Evolutionary conservation across 2,797 vertebrate species (phyloP).

Genomic region (Periparus ater): DNA sequence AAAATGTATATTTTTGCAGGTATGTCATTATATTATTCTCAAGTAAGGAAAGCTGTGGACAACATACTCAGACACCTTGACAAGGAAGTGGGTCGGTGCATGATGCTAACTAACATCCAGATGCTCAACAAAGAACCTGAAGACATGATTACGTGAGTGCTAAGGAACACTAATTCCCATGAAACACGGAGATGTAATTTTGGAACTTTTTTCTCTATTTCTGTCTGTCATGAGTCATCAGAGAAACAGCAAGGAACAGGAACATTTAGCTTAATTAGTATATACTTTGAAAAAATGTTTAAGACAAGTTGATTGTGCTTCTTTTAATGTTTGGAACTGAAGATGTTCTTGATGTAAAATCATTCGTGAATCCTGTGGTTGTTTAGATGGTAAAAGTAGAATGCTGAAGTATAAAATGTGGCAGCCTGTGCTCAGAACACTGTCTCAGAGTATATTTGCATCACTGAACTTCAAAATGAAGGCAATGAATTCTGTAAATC

Average conservation of each 20-base stretch:
- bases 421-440: neutral
- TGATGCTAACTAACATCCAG: conserved; percentile 98
- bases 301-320: neutral
- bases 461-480: neutral
- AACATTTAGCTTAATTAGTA: neutral
- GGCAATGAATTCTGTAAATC: neutral
- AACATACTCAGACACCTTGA: conserved; percentile 96
- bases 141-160: conserved; percentile 98
- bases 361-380: neutral
- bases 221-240: neutral
- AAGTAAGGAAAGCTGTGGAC: conserved; percentile 96
- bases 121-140: conserved; percentile 99
- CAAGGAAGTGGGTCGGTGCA: conserved; percentile 98
- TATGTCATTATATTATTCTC: conserved; percentile 97
- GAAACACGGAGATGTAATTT: neutral
- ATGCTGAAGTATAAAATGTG: neutral
- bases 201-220: neutral
- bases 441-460: neutral
- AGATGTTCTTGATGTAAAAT: neutral
- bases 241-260: neutral
- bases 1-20: conserved; percentile 74
- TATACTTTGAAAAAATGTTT: neutral
- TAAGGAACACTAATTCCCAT: neutral
- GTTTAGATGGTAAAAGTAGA: neutral
- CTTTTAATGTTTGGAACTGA: neutral